Percentiles rank a stretch among this genome's conserved stretches.
Evolutionary conservation across 1,140 invertebrate species (phyloP).

Genomic region (Bombus soroeensis): DNA sequence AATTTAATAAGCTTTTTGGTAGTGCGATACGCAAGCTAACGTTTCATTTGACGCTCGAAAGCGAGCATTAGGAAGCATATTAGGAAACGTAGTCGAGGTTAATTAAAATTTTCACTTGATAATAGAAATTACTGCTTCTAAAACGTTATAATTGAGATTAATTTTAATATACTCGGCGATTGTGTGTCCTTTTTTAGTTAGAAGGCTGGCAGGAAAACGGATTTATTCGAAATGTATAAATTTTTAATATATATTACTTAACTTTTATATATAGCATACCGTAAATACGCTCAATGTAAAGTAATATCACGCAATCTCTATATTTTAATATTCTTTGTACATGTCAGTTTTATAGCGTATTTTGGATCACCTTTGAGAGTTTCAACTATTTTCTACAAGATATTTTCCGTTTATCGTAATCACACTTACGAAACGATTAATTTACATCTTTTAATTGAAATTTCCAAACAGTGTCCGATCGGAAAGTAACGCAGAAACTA

Average conservation of each 20-base stretch:
- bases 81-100: not conserved
- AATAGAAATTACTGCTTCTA: not conserved
- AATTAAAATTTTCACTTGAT: not conserved
- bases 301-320: not conserved
- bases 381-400: not conserved
- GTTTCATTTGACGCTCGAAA: not conserved
- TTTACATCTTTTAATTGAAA: not conserved
- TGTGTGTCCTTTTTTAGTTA: not conserved
- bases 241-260: not conserved
- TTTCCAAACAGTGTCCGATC: not conserved
- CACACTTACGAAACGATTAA: too few relatives aligned
- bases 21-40: too few relatives aligned
- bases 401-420: not conserved
- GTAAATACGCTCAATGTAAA: not conserved
- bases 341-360: not conserved
- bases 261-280: not conserved
- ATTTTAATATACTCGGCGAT: not conserved
- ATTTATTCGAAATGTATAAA: not conserved
- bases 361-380: not conserved
- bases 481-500: not conserved
- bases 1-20: not conserved
- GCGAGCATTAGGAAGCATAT: not conserved
- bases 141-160: not conserved
- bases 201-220: not conserved
- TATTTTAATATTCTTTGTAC: not conserved